A percentile compares a stretch with the other conserved stretches of the same genome.
phyloP scores from a whole-genome alignment of 2,797 vertebrate species.

The Lates japonicus region DNA sequence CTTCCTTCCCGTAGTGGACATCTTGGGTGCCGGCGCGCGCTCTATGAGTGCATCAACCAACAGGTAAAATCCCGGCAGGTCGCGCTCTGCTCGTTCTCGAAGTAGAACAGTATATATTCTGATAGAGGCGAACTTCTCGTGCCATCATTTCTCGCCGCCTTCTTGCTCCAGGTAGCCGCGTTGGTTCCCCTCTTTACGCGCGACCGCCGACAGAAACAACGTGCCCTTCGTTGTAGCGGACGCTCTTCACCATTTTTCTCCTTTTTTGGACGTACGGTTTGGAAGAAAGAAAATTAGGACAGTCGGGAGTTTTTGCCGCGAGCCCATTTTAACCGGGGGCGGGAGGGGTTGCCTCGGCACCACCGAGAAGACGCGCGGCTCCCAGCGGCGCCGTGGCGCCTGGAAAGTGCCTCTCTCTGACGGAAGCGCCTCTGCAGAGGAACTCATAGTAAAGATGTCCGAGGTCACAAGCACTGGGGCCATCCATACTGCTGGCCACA shows the following conservation, averaged over 20 bases:
- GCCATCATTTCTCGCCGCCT: conserved; percentile 94
- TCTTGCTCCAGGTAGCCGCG: conserved; percentile 93
- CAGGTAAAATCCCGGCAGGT: conserved; percentile 93
- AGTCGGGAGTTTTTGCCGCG: conserved; percentile 38
- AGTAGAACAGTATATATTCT: conserved; percentile 96
- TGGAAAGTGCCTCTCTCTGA: conserved; percentile 75
- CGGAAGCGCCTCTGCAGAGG: conserved; percentile 53
- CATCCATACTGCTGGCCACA: conserved; percentile 57
- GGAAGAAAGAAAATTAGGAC: conserved; percentile 12
- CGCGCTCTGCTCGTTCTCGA: conserved; percentile 94
- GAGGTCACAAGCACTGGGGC: conserved; percentile 21
- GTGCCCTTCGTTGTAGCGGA: conserved; percentile 96
- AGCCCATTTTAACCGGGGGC: conserved; percentile 49
- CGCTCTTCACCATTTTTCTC: conserved; percentile 91
- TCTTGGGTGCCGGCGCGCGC: conserved; percentile 91
- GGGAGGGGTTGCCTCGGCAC: conserved; percentile 16
- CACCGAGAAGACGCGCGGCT: conserved; percentile 53
- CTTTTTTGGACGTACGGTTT: conserved; percentile 61
- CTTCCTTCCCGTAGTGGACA: conserved; percentile 88
- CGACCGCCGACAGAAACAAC: conserved; percentile 91
- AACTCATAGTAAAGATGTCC: conserved; percentile 60
- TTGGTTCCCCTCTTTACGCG: conserved; percentile 93
- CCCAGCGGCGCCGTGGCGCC: conserved; percentile 60
- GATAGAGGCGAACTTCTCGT: conserved; percentile 93
- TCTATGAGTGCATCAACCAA: too few species aligned